Conservation (phyloP, 2,888 invertebrate genomes). For the Plagiodera versicolora region DNA sequence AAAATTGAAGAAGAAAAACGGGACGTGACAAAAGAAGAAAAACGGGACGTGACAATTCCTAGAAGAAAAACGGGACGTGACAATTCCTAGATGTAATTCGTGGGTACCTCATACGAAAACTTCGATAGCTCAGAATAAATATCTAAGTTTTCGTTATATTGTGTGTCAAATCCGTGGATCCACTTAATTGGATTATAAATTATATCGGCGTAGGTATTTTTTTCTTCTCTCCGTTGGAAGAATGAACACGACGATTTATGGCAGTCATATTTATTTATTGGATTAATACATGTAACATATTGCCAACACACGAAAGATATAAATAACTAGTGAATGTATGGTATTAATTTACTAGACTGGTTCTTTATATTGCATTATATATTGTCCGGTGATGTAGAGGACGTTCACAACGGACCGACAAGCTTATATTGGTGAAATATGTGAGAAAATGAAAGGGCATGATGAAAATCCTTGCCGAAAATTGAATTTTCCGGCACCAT, state of each 20-base stretch:
- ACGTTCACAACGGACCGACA: constrained; percentile 46
- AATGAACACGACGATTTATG: constrained; percentile 53
- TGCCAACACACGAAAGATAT: constrained; percentile 56
- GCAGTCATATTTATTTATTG: constrained; percentile 58
- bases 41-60: too few species aligned
- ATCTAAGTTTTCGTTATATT: neutral
- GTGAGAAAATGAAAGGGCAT: neutral
- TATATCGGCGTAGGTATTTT: constrained; percentile 44
- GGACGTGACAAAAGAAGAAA: too few species aligned
- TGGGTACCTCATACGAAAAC: too few species aligned
- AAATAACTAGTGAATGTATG: constrained; percentile 55
- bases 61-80: too few species aligned
- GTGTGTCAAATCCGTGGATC: constrained; percentile 39
- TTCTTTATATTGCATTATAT: constrained; percentile 53
- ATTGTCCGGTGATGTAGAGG: constrained; percentile 50
- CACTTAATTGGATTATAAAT: constrained; percentile 57
- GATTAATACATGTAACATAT: constrained; percentile 58
- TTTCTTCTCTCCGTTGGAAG: constrained; percentile 44
- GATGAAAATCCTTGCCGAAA: neutral
- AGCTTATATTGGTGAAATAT: neutral
- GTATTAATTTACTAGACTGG: constrained; percentile 56
- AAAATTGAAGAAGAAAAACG: too few species aligned
- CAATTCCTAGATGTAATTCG: too few species aligned
- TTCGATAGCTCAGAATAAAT: constrained; percentile 9
- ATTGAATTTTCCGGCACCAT: neutral